phyloP scores from a whole-genome alignment of 2,113 vertebrate species.

The Colaptes auratus region DNA sequence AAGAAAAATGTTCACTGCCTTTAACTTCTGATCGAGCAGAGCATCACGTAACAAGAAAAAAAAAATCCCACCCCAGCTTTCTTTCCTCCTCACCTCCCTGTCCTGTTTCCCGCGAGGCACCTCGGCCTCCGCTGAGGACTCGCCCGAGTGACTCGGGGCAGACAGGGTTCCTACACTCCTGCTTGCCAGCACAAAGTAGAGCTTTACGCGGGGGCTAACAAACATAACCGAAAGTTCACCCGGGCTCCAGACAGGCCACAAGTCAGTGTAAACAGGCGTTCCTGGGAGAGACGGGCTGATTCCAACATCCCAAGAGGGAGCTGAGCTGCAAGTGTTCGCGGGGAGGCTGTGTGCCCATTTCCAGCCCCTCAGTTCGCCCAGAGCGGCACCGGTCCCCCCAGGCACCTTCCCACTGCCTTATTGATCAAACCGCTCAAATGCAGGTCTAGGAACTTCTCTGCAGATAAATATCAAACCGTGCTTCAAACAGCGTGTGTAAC shows the following conservation, averaged over 20 bases:
- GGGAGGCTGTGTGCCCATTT: neutral
- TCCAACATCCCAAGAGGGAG: neutral
- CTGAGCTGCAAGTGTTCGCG: neutral
- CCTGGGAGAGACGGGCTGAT: neutral
- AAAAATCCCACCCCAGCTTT: neutral
- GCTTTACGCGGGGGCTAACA: neutral
- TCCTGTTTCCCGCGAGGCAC: neutral
- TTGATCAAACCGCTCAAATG: slow-evolving; percentile 35
- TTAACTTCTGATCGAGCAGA: slow-evolving; percentile 74
- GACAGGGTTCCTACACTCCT: neutral
- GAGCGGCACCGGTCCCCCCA: neutral
- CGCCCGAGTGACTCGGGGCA: neutral
- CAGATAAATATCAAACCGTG: slow-evolving; percentile 6
- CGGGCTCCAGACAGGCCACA: neutral
- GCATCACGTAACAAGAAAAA: slow-evolving; percentile 33
- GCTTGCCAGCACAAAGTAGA: neutral
- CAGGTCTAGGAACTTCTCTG: neutral
- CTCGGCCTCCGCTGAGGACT: neutral
- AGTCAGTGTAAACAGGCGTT: neutral
- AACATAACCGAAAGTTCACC: neutral
- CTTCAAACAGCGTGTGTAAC: neutral
- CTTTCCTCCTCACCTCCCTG: neutral
- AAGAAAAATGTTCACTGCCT: slow-evolving; percentile 78
- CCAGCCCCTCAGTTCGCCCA: neutral
- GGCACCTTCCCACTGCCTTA: slow-evolving; percentile 15